Evolutionary conservation across 1,140 invertebrate species (phyloP).

Genomic region (Gonioctena quinquepunctata): DNA sequence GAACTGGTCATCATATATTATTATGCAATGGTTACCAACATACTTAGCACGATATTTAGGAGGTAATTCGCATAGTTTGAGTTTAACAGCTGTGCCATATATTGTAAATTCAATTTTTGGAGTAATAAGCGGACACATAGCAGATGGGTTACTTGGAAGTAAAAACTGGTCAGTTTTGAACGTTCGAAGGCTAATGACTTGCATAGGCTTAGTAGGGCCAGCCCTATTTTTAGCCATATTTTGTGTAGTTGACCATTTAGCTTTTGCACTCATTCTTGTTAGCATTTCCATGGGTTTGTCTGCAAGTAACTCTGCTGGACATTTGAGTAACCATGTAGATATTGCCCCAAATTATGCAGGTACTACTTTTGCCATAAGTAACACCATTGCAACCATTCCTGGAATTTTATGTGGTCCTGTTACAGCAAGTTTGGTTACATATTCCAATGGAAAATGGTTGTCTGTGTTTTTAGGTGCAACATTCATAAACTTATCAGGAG

Average conservation of each 20-base stretch:
- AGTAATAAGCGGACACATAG: constrained; percentile 75
- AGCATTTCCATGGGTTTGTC: constrained; percentile 79
- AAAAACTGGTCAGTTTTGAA: constrained; percentile 74
- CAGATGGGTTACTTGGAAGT: constrained; percentile 66
- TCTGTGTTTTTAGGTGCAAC: constrained; percentile 77
- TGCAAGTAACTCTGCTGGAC: constrained; percentile 78
- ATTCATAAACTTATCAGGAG: constrained; percentile 75
- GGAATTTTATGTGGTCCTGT: constrained; percentile 79
- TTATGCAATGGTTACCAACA: constrained; percentile 84
- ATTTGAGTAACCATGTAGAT: constrained; percentile 80
- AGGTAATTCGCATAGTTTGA: constrained; percentile 73
- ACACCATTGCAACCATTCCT: constrained; percentile 79
- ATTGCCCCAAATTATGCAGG: constrained; percentile 80
- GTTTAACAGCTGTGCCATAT: constrained; percentile 78
- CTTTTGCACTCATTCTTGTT: constrained; percentile 73
- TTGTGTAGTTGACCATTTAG: constrained; percentile 73
- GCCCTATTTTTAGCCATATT: constrained; percentile 75
- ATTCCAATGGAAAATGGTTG: constrained; percentile 75
- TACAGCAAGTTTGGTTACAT: constrained; percentile 75
- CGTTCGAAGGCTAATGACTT: constrained; percentile 76
- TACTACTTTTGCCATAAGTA: constrained; percentile 80
- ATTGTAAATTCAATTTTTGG: constrained; percentile 76
- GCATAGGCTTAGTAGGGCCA: constrained; percentile 75
- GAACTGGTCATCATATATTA: constrained; percentile 85
- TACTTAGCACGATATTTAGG: constrained; percentile 71